These are phyloP conservation scores for Prinia subflava DNA, from an alignment of 2,113 vertebrate genomes.

Conservation along the genomic window DNA sequence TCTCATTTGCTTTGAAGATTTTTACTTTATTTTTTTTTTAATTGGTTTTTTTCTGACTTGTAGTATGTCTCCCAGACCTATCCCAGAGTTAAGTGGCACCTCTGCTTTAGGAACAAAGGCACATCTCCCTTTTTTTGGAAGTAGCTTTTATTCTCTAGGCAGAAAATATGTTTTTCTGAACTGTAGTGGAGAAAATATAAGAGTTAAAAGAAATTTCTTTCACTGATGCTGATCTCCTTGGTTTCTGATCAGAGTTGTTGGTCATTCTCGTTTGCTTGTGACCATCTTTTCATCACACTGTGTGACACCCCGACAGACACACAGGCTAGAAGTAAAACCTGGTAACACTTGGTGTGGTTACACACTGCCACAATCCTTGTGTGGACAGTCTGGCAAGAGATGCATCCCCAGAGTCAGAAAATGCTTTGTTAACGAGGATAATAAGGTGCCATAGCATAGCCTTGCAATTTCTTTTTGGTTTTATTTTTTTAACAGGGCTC, in stretches of 20 bases:
- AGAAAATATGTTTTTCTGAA: not conserved
- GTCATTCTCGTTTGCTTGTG: not conserved
- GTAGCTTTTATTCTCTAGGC: not conserved
- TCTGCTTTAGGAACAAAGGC: not conserved
- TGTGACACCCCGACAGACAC: not conserved
- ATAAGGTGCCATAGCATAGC: not conserved
- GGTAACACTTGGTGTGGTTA: not conserved
- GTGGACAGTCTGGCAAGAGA: not conserved
- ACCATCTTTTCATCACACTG: not conserved
- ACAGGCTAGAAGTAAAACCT: not conserved
- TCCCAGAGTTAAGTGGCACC: not conserved
- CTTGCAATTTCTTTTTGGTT: not conserved
- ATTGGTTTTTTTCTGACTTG: not conserved
- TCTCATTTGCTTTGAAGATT: not conserved
- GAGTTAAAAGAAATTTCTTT: not conserved
- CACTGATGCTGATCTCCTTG: not conserved
- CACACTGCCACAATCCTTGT: not conserved
- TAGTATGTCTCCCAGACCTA: not conserved
- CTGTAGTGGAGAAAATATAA: not conserved
- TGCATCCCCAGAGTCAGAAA: not conserved
- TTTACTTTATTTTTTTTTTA: not conserved
- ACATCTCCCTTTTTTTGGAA: not conserved
- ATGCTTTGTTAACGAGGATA: not conserved
- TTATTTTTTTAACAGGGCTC: not conserved
- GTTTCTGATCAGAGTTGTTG: not conserved